Conservation (phyloP, 2,888 invertebrate genomes). For the Acleris holmiana region DNA sequence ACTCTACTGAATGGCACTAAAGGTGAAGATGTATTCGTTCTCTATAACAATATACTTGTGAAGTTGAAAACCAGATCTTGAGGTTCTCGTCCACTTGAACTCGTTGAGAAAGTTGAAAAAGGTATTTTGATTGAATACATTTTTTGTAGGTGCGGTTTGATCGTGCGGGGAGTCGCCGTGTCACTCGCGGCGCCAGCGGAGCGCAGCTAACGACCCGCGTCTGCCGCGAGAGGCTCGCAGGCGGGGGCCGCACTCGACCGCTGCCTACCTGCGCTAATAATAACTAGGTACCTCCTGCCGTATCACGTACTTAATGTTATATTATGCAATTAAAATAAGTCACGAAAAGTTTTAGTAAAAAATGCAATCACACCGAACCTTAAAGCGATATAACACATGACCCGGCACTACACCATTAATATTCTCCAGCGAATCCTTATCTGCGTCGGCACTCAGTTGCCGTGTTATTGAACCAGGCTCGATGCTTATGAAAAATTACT, state of each 20-base stretch:
- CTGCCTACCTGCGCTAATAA: constrained; percentile 3
- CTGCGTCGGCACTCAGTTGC: constrained; percentile 53
- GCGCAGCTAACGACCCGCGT: constrained; percentile 72
- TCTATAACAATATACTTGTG: constrained; percentile 18
- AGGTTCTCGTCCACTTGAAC: constrained; percentile 36
- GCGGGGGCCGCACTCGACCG: constrained; percentile 43
- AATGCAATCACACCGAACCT: not conserved
- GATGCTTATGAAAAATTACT: constrained; percentile 72
- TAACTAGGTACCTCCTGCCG: not conserved
- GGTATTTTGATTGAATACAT: constrained; percentile 72
- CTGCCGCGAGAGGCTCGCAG: constrained; percentile 49
- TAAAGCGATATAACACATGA: not conserved
- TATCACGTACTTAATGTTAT: not conserved
- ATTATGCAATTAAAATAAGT: too few species aligned
- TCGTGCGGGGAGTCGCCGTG: constrained; percentile 67
- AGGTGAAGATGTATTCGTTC: not conserved
- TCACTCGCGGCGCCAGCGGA: constrained; percentile 74
- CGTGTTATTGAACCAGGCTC: constrained; percentile 66
- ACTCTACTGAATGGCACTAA: not conserved
- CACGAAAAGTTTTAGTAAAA: too few species aligned
- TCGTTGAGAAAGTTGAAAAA: constrained; percentile 65
- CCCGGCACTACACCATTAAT: constrained; percentile 33
- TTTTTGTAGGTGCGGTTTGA: constrained; percentile 70
- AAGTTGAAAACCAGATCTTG: constrained; percentile 30
- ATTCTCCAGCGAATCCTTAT: constrained; percentile 35